Percentiles rank a stretch among this genome's conserved stretches.
Conservation (phyloP, 2,113 vertebrate species). For the Planiliza haematocheilus region DNA sequence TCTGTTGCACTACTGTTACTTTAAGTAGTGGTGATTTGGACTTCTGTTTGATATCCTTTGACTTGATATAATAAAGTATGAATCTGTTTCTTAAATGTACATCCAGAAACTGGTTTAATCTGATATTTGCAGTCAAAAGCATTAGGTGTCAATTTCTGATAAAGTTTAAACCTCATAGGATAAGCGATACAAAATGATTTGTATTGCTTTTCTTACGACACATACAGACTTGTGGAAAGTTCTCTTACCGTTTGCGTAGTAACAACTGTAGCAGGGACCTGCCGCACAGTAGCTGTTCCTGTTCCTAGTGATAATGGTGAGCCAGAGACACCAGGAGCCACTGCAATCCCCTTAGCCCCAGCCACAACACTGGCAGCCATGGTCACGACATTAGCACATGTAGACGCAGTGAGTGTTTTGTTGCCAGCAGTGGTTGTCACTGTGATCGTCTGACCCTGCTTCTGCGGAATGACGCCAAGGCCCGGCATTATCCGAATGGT, state of each 20-base stretch:
- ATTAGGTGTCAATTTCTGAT: not conserved
- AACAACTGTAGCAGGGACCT: constrained; percentile 92
- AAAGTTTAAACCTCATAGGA: not conserved
- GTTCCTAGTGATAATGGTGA: constrained; percentile 88
- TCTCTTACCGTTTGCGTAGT: constrained; percentile 90
- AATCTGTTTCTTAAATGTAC: not conserved
- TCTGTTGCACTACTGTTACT: too few relatives aligned
- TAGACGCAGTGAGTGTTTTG: constrained; percentile 83
- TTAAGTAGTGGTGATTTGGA: too few relatives aligned
- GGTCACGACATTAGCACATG: constrained; percentile 81
- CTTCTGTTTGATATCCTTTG: too few relatives aligned
- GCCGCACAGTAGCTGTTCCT: constrained; percentile 88
- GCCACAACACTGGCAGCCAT: constrained; percentile 88
- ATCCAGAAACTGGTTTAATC: not conserved
- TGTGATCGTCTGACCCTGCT: constrained; percentile 90
- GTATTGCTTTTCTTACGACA: not conserved
- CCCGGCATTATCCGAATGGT: constrained; percentile 96
- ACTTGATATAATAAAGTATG: too few relatives aligned
- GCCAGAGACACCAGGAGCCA: constrained; percentile 83
- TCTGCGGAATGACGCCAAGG: constrained; percentile 92
- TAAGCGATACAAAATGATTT: too few relatives aligned
- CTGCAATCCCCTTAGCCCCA: constrained; percentile 86
- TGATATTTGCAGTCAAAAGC: not conserved
- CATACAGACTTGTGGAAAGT: not conserved
- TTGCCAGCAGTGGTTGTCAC: constrained; percentile 84